phyloP scores from a whole-genome alignment of 2,888 invertebrate species.

The Sericinus montela region DNA sequence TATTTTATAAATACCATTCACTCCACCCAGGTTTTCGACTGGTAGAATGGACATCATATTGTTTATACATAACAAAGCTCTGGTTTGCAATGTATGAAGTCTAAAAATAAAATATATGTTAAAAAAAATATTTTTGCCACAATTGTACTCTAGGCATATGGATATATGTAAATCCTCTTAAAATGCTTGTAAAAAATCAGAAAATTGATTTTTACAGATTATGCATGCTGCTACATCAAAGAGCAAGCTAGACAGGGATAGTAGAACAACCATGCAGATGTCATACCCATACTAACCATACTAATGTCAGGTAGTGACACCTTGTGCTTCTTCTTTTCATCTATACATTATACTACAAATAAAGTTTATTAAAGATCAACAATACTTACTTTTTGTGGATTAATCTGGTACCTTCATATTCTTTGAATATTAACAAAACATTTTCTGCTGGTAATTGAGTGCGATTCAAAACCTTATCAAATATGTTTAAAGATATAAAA shows the following conservation, averaged over 20 bases:
- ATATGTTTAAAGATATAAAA: conserved; percentile 77
- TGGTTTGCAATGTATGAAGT: conserved; percentile 77
- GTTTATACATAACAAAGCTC: conserved; percentile 83
- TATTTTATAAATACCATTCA: conserved; percentile 79
- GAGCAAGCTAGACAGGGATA: no score
- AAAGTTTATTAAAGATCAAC: no score
- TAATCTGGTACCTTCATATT: conserved; percentile 65
- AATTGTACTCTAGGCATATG: no score
- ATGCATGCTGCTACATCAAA: no score
- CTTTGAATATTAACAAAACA: conserved; percentile 72
- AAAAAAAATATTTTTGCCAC: neutral
- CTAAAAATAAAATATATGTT: conserved; percentile 41
- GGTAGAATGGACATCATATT: conserved; percentile 83
- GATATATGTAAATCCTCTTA: no score
- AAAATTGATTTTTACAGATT: no score
- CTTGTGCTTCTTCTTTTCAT: no score
- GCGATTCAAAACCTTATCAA: conserved; percentile 80
- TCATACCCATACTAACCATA: no score
- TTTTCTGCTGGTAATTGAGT: conserved; percentile 75
- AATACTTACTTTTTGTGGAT: conserved; percentile 70
- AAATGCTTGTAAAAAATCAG: no score
- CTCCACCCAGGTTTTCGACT: conserved; percentile 82
- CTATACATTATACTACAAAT: no score
- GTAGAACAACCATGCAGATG: no score
- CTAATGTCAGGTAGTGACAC: no score